Conservation (phyloP, 1,140 invertebrate genomes). For the Hyles euphorbiae region DNA sequence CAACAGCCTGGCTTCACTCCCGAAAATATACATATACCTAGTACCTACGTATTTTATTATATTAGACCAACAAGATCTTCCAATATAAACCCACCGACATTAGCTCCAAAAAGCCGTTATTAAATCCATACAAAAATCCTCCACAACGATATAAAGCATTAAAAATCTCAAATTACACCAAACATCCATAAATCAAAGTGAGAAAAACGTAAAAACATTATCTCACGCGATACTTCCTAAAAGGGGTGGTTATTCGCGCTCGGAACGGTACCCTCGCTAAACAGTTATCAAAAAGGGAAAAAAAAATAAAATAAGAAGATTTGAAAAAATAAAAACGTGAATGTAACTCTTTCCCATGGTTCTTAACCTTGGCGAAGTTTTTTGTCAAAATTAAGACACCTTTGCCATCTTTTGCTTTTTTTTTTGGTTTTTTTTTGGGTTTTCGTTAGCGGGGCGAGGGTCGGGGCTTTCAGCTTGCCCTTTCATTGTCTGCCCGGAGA, state of each 20-base stretch:
- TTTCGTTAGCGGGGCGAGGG: conserved; percentile 45
- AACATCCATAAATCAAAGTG: conserved; percentile 71
- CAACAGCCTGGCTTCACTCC: no score
- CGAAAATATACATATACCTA: no score
- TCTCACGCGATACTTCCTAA: conserved; percentile 63
- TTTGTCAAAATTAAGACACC: conserved; percentile 69
- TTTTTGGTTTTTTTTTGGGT: conserved; percentile 52
- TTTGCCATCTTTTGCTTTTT: conserved; percentile 61
- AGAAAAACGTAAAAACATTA: conserved; percentile 49
- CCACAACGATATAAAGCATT: conserved; percentile 41
- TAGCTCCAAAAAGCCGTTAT: conserved; percentile 55
- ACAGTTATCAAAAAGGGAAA: conserved; percentile 58
- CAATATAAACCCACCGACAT: conserved; percentile 13
- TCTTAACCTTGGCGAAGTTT: conserved; percentile 69
- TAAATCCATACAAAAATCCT: conserved; percentile 34
- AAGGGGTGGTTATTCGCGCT: conserved; percentile 60
- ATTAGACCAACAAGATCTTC: no score
- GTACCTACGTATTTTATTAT: no score
- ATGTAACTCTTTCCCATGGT: conserved; percentile 73
- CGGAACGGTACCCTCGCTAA: conserved; percentile 44
- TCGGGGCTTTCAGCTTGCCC: conserved; percentile 44
- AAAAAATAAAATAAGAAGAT: conserved; percentile 47
- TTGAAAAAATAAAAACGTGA: conserved; percentile 29
- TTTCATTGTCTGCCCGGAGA: conserved; percentile 44
- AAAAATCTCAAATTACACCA: conserved; percentile 73